Conservation (phyloP, 2,113 vertebrate genomes). For the Siniperca knerii region DNA sequence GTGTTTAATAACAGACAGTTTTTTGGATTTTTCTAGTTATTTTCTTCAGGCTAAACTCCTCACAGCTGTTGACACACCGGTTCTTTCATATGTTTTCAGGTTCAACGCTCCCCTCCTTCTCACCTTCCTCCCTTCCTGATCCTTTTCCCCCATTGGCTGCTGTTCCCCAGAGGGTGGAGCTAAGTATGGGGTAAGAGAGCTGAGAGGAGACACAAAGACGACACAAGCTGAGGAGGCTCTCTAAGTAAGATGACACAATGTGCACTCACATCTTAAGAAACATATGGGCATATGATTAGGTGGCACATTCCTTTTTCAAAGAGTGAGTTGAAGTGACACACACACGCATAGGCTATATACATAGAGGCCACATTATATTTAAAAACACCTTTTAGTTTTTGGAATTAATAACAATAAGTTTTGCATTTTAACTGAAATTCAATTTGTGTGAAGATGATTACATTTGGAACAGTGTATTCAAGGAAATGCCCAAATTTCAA, state of each 20-base stretch:
- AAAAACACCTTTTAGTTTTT: neutral
- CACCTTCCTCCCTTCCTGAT: neutral
- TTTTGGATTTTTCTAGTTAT: neutral
- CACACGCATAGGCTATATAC: neutral
- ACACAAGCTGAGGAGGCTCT: constrained; percentile 47
- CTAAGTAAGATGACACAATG: constrained; percentile 45
- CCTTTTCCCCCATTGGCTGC: constrained; percentile 29
- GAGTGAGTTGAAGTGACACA: neutral
- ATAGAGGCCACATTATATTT: neutral
- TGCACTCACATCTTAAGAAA: neutral
- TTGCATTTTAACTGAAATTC: neutral
- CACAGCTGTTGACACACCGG: constrained; percentile 1
- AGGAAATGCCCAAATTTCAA: neutral
- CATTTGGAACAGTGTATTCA: neutral
- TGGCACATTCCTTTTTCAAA: neutral
- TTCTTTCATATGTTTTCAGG: constrained; percentile 31
- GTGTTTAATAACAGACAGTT: neutral
- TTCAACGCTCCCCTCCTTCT: neutral
- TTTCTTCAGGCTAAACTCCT: neutral
- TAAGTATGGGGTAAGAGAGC: constrained; percentile 76
- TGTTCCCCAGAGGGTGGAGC: constrained; percentile 24
- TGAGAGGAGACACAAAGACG: constrained; percentile 25
- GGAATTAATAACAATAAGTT: too few species aligned
- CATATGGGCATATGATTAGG: neutral
- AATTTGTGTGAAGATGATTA: neutral